Evolutionary conservation across 2,888 invertebrate species (phyloP).

Genomic region (Metopia argyrocephala): DNA sequence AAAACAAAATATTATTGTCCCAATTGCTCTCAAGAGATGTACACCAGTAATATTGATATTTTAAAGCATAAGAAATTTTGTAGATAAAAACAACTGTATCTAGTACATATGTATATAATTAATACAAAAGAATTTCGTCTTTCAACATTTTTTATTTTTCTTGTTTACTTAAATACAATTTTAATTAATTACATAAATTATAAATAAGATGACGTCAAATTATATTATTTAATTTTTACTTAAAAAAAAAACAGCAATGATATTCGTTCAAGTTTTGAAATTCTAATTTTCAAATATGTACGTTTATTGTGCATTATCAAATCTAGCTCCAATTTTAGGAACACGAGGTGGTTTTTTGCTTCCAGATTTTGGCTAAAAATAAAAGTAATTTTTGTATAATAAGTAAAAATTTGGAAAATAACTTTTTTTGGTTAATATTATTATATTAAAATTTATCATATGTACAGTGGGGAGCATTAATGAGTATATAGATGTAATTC

Average conservation of each 20-base stretch:
- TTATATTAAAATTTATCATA: no score
- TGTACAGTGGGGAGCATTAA: no score
- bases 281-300: background rate
- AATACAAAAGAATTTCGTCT: no score
- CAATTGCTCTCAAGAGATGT: constrained; percentile 84
- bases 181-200: no score
- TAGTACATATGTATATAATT: no score
- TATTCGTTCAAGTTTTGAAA: constrained; percentile 4
- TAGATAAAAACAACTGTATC: constrained; percentile 59
- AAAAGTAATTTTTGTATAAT: no score
- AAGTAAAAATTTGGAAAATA: background rate
- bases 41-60: constrained; percentile 89
- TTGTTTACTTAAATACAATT: background rate
- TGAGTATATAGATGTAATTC: no score
- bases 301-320: constrained; percentile 69
- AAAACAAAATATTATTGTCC: constrained; percentile 82
- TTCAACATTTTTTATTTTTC: background rate
- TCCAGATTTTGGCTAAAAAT: constrained; percentile 46
- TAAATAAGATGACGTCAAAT: no score
- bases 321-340: constrained; percentile 73
- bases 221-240: no score
- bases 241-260: no score
- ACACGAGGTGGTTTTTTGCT: constrained; percentile 67
- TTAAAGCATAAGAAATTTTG: constrained; percentile 89
- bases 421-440: background rate